Conservation (phyloP, 1,140 invertebrate species). For the Holotrichia oblita region DNA sequence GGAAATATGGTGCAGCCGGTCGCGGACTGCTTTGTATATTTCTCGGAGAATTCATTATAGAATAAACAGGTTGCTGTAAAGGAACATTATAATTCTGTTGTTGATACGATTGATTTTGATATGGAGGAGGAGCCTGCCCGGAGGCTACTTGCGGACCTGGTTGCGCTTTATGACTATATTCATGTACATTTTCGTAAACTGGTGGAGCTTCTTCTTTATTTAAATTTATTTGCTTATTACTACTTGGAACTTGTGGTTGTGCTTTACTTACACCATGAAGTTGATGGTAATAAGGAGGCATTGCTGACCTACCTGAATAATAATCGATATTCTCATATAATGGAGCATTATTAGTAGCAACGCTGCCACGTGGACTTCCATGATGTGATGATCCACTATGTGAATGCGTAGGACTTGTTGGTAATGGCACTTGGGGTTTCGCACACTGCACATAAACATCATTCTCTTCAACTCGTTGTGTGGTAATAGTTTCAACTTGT, state of each 20-base stretch:
- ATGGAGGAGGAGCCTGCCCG: conserved; percentile 50
- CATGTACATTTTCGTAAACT: conserved; percentile 79
- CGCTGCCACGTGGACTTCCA: conserved; percentile 69
- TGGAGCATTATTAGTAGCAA: conserved; percentile 65
- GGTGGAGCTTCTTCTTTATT: conserved; percentile 65
- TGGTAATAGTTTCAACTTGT: conserved; percentile 68
- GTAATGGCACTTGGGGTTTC: conserved; percentile 62
- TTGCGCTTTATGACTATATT: conserved; percentile 61
- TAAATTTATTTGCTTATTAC: conserved; percentile 60
- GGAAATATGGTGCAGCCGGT: conserved; percentile 46
- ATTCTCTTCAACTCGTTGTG: conserved; percentile 54
- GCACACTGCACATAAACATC: conserved; percentile 60
- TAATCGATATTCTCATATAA: conserved; percentile 87
- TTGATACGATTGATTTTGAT: conserved; percentile 52
- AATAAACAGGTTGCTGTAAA: conserved; percentile 53
- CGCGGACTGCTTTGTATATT: conserved; percentile 31
- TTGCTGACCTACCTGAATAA: conserved; percentile 67
- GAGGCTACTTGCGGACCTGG: conserved; percentile 56
- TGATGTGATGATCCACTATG: conserved; percentile 70
- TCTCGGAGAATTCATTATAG: conserved; percentile 53
- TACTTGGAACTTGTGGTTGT: conserved; percentile 70
- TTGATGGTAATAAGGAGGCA: conserved; percentile 72
- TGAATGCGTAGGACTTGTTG: conserved; percentile 64
- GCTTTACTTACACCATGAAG: conserved; percentile 59
- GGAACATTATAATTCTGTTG: conserved; percentile 53